Evolutionary conservation across 2,888 invertebrate genomes (phyloP).

Genomic region (Tyria jacobaeae): DNA sequence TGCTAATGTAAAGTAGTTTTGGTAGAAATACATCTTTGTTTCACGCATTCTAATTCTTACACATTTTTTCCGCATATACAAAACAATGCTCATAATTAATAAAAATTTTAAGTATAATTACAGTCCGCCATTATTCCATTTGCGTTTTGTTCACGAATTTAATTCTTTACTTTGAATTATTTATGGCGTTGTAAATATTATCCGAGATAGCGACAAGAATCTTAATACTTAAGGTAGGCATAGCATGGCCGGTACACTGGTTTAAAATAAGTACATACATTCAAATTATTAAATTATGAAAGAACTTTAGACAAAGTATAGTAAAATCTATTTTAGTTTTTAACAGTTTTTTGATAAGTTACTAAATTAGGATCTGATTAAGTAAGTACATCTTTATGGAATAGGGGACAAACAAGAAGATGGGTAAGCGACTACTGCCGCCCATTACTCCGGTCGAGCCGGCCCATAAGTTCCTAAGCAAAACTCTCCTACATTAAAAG

Average conservation of each 20-base stretch:
- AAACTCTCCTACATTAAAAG: too few species aligned
- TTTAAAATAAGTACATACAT: background rate
- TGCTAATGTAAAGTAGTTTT: constrained; percentile 20
- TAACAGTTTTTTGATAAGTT: too few species aligned
- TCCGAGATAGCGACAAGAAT: constrained; percentile 32
- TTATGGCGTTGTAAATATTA: constrained; percentile 42
- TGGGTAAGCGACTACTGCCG: too few species aligned
- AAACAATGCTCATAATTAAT: constrained; percentile 72
- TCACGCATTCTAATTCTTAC: constrained; percentile 72
- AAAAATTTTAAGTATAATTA: constrained; percentile 64
- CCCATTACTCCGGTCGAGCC: too few species aligned
- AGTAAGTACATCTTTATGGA: too few species aligned
- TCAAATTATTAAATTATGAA: too few species aligned
- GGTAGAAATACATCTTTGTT: constrained; percentile 58
- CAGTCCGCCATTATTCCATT: constrained; percentile 58
- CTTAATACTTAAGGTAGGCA: constrained; percentile 23
- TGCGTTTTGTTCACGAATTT: constrained; percentile 62
- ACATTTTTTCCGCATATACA: constrained; percentile 67
- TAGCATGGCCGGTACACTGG: background rate
- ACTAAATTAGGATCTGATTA: too few species aligned
- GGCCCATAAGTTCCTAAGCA: too few species aligned
- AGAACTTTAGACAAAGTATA: too few species aligned
- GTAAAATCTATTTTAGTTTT: too few species aligned
- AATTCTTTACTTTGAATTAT: constrained; percentile 47
- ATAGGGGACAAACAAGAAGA: too few species aligned